These are phyloP conservation scores for Phortica magna DNA, from an alignment of 2,888 invertebrate genomes.

Conservation along the genomic window DNA sequence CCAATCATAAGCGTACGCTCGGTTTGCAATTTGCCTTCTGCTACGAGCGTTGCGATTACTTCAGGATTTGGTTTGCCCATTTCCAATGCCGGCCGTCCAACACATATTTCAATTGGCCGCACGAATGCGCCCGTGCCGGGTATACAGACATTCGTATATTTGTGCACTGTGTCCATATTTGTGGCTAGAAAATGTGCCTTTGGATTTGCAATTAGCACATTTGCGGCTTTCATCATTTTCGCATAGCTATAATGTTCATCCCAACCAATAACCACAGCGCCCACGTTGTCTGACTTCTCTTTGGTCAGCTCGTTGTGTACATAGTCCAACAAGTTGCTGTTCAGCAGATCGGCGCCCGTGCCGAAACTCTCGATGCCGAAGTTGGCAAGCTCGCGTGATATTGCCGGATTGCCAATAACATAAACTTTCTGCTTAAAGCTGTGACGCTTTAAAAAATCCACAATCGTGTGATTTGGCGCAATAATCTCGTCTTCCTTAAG, in stretches of 20 bases:
- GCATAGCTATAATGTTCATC: constrained; percentile 94
- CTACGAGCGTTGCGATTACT: constrained; percentile 85
- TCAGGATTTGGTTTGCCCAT: constrained; percentile 94
- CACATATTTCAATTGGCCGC: constrained; percentile 88
- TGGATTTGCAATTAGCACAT: constrained; percentile 86
- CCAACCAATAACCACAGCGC: constrained; percentile 96
- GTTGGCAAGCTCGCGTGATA: constrained; percentile 88
- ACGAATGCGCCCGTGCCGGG: constrained; percentile 93
- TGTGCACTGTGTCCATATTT: constrained; percentile 93
- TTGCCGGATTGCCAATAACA: constrained; percentile 88
- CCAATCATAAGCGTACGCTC: constrained; percentile 82
- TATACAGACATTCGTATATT: constrained; percentile 84
- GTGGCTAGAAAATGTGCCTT: constrained; percentile 92
- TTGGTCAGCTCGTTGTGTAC: constrained; percentile 80
- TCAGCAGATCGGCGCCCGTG: constrained; percentile 85
- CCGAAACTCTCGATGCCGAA: constrained; percentile 87
- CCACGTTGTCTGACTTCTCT: constrained; percentile 84
- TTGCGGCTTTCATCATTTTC: constrained; percentile 93
- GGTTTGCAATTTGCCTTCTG: constrained; percentile 87
- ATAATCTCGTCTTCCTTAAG: constrained; percentile 87
- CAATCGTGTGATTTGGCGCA: constrained; percentile 87
- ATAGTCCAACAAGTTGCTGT: constrained; percentile 77
- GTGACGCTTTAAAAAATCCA: constrained; percentile 85
- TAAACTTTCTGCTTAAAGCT: constrained; percentile 89
- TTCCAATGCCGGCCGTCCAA: constrained; percentile 86